Percentiles rank a stretch among this genome's conserved stretches.
Evolutionary conservation across 2,888 invertebrate genomes (phyloP).

Genomic region (Barypeithes pellucidus): DNA sequence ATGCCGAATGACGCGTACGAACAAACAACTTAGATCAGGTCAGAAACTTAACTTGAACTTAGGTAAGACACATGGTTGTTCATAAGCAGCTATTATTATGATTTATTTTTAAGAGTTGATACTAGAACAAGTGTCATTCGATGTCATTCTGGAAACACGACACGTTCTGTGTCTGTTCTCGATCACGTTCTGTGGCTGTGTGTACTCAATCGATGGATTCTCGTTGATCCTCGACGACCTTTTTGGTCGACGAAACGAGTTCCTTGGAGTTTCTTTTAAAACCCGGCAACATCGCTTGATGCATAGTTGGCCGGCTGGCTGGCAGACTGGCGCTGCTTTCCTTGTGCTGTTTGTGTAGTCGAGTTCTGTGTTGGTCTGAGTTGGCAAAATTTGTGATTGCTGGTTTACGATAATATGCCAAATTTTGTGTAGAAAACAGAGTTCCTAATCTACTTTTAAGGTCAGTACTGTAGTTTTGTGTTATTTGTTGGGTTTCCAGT

Average conservation of each 20-base stretch:
- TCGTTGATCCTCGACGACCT: conserved; percentile 19
- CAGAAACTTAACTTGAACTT: too few species aligned
- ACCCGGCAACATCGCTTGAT: conserved; percentile 48
- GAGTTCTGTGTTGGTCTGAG: conserved; percentile 40
- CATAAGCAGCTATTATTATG: too few species aligned
- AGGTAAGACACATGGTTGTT: too few species aligned
- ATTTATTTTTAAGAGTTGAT: too few species aligned
- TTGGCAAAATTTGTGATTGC: conserved; percentile 43
- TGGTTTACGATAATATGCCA: conserved; percentile 20
- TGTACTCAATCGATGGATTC: conserved; percentile 1
- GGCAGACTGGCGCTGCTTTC: conserved; percentile 43
- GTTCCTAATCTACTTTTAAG: conserved; percentile 36
- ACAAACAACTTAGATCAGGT: too few species aligned
- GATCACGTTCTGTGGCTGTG: not conserved
- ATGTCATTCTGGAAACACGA: too few species aligned
- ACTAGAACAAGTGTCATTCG: too few species aligned
- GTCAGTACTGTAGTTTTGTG: conserved; percentile 37
- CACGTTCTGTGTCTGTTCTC: too few species aligned
- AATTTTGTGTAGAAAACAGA: conserved; percentile 36
- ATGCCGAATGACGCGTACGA: too few species aligned
- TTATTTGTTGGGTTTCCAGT: not conserved
- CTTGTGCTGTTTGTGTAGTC: conserved; percentile 41
- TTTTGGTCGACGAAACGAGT: conserved; percentile 42
- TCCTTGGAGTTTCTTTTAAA: conserved; percentile 38
- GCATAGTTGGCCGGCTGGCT: conserved; percentile 46